These are phyloP conservation scores for Nipponia nippon DNA, from an alignment of 2,113 vertebrate genomes.

Conservation along the genomic window DNA sequence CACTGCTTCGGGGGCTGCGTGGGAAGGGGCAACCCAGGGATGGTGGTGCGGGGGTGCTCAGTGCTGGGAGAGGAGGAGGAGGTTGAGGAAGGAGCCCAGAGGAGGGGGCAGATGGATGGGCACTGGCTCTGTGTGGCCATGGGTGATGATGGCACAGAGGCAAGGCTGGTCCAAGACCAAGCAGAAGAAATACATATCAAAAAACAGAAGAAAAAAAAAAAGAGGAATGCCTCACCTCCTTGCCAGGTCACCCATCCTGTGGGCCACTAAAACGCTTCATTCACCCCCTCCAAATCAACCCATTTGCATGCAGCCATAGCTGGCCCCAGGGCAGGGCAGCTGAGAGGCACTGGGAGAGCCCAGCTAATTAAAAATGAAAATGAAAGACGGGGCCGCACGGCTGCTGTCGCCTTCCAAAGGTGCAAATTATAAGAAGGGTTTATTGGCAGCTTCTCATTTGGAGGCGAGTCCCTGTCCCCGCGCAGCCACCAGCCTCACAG, in stretches of 20 bases:
- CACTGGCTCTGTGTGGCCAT: accelerated
- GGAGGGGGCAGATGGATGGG: neutral
- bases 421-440: conserved; percentile 38
- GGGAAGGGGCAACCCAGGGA: neutral
- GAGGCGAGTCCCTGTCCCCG: neutral
- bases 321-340: neutral
- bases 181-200: accelerated
- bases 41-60: accelerated
- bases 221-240: neutral
- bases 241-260: no score
- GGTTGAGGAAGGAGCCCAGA: neutral
- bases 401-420: conserved; percentile 48
- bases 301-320: neutral
- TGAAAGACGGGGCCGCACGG: conserved; percentile 19
- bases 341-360: conserved; percentile 7
- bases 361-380: conserved; percentile 71
- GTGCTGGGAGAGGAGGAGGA: neutral
- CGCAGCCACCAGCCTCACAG: neutral
- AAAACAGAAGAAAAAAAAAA: neutral
- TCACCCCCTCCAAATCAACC: neutral
- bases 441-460: neutral
- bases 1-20: accelerated
- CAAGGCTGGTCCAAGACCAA: neutral
- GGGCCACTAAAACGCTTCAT: neutral
- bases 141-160: neutral